Evolutionary conservation across 2,113 vertebrate genomes (phyloP), one percentile per base, ranked within the genome.

Genomic region (Thermophis baileyi): DNA sequence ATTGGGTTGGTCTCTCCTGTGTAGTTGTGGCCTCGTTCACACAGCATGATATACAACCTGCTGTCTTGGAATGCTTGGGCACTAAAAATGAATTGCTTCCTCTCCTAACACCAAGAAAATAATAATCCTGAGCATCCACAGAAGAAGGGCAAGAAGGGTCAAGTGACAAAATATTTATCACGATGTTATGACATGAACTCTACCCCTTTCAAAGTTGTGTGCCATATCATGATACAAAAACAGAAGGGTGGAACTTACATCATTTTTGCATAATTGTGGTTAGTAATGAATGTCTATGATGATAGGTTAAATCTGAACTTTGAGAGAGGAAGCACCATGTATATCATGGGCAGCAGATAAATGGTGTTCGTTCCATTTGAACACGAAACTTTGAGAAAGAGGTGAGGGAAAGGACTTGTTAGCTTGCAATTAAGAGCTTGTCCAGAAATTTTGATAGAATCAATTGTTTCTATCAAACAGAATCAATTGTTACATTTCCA

Each of bases 1-100:
- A n/a, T 8, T 1, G 0, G 30, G 2, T 0, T 0, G 9, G 3
- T 87, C 35, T 4, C 5, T 1, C 0, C 35, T 49, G 27, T 9
- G 9, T 22, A 90, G 63, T 22, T 27, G 40, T n/a, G 44, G 27
- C 14, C 40, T 46, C 35, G 10, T 54, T 35, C 40, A 20, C 53
- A 14, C 18, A 85, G 44, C 35, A 57, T 55, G 22, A 16, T 18
- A 86, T 9, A 55, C 63, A 91, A 8, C 35, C 35, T 81, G 35
- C 35, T 81, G n/a, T 54, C 9, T 90, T 27, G 35, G 50, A 40
- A 40, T 53, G 63, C 40, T 24, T 18, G 69, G 46, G 16, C 51
- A 40, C 81, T 91, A 27, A 11, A 1, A 30, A 86, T 9, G 25
- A 91, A 86, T 53, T 55, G 10, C 24, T 40, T 35, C 24, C 50